Conservation (phyloP, 2,797 vertebrate species). For the Sebastes umbrosus region DNA sequence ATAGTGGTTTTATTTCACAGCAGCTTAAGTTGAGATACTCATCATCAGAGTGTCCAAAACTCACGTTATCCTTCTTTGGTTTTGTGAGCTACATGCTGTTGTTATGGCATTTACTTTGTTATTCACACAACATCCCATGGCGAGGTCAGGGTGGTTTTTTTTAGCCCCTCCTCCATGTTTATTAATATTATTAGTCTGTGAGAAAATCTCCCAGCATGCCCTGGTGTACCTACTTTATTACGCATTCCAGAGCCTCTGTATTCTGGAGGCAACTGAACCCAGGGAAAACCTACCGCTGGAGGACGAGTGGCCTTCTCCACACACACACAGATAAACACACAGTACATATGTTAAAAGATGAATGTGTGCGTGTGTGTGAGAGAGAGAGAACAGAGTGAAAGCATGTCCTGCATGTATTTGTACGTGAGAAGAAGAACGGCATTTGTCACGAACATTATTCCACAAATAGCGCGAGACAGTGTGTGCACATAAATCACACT, state of each 20-base stretch:
- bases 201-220: conserved; percentile 67
- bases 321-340: conserved; percentile 59
- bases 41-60: neutral
- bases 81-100: neutral
- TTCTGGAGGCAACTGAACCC: conserved; percentile 87
- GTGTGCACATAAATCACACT: conserved; percentile 25
- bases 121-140: conserved; percentile 11
- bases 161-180: neutral
- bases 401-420: conserved; percentile 11
- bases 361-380: neutral
- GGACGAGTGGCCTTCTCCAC: conserved; percentile 80
- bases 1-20: too few species aligned
- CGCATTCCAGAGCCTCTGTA: conserved; percentile 85
- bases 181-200: conserved; percentile 33
- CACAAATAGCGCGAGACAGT: conserved; percentile 42
- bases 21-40: too few species aligned
- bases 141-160: neutral
- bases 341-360: conserved; percentile 26
- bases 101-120: neutral
- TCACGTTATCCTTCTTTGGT: neutral
- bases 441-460: conserved; percentile 34
- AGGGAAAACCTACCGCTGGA: conserved; percentile 81
- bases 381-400: neutral
- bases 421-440: neutral
- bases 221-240: conserved; percentile 85